phyloP scores from a whole-genome alignment of 1,140 invertebrate genomes.

The Whitmania pigra region DNA sequence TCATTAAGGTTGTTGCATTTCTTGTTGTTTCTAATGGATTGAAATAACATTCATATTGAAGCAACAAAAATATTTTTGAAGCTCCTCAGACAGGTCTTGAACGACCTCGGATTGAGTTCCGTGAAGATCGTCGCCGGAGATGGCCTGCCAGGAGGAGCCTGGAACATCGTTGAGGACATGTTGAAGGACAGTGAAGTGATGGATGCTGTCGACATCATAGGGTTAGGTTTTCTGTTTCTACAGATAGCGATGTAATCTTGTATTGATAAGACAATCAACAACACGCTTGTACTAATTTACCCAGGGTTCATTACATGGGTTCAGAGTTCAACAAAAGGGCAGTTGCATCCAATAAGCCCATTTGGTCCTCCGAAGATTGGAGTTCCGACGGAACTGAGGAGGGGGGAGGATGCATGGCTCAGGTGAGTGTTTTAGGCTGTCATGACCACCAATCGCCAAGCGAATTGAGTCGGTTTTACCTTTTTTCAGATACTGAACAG shows the following conservation, averaged over 20 bases:
- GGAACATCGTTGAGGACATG: conserved; percentile 18
- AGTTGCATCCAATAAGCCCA: conserved; percentile 16
- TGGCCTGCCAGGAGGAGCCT: conserved; percentile 8
- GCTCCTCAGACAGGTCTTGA: conserved; percentile 20
- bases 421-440: conserved; percentile 7
- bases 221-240: conserved; percentile 11
- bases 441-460: not conserved
- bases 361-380: conserved; percentile 24
- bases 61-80: not conserved
- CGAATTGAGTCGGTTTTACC: not conserved
- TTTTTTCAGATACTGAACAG: conserved; percentile 20
- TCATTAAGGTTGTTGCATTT: conserved; percentile 19
- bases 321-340: conserved; percentile 8
- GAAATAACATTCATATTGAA: not conserved
- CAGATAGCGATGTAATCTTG: not conserved
- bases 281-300: not conserved
- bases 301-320: conserved; percentile 21
- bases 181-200: conserved; percentile 17
- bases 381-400: conserved; percentile 16
- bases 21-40: not conserved
- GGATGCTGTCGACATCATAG: conserved; percentile 18
- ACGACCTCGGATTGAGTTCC: conserved; percentile 13
- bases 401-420: conserved; percentile 23
- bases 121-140: conserved; percentile 23
- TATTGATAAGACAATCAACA: not conserved